Evolutionary conservation across 2,113 vertebrate species (phyloP), one percentile per base, ranked within the genome.

Genomic region (Trachemys scripta): DNA sequence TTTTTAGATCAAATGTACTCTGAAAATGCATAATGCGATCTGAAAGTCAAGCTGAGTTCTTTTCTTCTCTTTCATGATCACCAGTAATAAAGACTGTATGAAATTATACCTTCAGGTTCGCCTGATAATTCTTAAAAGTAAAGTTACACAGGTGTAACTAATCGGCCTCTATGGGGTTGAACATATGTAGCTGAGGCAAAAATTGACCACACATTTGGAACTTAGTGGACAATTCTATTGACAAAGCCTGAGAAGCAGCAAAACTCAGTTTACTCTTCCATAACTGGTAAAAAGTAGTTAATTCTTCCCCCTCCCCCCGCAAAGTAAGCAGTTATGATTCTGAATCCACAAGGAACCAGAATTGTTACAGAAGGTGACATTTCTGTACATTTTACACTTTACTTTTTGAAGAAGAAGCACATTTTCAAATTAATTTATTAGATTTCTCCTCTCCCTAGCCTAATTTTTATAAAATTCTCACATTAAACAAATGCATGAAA

Each of bases 31-130:
- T 25, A 54, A 29, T 79, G 51, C 20, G 38, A 22, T 13, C 54
- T 94, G 51, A 75, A 89, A 81, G 91, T 42, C 24, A 69, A 6
- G 20, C 45, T 75, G 69, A 22, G 19, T 80, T 93, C 93, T 69
- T 80, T 93, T 91, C 62, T 82, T 82, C 59, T 84, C 69, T 79
- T 13, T 62, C 50, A 76, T 89, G 49, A 92, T n/a, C 85, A 94
- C 82, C 27, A 31, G 12, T 62, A 62, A 31, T 12, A 62, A 62
- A 62, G 27, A 62, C 5, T 62, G 27, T 62, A 29, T 29, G 27
- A 62, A 62, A 31, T 62, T 31, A 57, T 57, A 27, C 56, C 16
- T 69, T 69, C 31, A 69, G 62, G 13, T 69, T 35, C 62, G n/a
- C 62, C 65, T 38, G 17, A n/a, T 69, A 8, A 9, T 38, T 72